Conservation (phyloP, 2,888 invertebrate genomes). For the Gari tellinella region DNA sequence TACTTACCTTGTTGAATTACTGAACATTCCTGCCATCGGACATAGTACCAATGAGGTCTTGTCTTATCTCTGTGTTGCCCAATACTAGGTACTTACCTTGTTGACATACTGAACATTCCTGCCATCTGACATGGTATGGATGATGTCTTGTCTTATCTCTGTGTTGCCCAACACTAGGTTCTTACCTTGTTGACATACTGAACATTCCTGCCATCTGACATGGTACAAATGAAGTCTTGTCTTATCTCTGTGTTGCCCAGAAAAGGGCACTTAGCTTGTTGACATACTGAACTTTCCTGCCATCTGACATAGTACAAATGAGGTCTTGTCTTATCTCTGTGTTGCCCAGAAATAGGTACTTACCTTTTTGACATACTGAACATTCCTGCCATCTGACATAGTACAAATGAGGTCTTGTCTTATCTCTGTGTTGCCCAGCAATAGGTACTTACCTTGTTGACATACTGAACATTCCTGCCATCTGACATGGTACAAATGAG, state of each 20-base stretch:
- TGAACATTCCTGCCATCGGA: conserved; percentile 79
- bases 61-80: conserved; percentile 77
- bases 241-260: conserved; percentile 78
- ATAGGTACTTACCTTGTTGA: too few relatives aligned
- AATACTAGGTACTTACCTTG: conserved; percentile 78
- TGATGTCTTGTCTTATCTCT: too few relatives aligned
- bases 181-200: conserved; percentile 81
- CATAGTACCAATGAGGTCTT: conserved; percentile 78
- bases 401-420: conserved; percentile 76
- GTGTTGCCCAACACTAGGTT: too few relatives aligned
- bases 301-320: too few relatives aligned
- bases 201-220: conserved; percentile 79
- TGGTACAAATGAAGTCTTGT: conserved; percentile 75
- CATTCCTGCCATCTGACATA: conserved; percentile 79
- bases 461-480: too few relatives aligned
- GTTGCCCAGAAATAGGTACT: too few relatives aligned
- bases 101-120: too few relatives aligned
- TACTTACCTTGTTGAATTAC: conserved; percentile 79
- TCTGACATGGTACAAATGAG: too few relatives aligned
- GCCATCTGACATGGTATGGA: too few relatives aligned
- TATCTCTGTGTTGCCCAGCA: conserved; percentile 77
- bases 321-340: too few relatives aligned
- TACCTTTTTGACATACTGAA: conserved; percentile 82
- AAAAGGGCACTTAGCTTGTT: too few relatives aligned
- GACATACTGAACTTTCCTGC: too few relatives aligned